These are phyloP conservation scores for Patella depressa DNA, from an alignment of 2,888 invertebrate genomes.

Conservation along the genomic window DNA sequence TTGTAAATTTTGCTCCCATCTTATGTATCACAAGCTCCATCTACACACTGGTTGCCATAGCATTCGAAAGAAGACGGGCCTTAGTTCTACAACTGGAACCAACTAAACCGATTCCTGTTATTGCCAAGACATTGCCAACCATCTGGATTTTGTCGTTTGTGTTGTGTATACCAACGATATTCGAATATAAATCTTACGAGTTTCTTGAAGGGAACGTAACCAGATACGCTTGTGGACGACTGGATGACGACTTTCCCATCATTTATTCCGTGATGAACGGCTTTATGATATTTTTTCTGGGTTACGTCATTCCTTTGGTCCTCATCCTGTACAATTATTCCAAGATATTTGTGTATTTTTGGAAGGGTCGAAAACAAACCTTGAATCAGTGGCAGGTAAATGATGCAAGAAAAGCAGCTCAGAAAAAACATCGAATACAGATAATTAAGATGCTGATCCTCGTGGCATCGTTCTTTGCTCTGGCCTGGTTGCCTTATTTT, in stretches of 20 bases:
- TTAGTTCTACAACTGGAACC: constrained; percentile 19
- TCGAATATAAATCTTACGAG: constrained; percentile 33
- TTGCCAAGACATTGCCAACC: constrained; percentile 10
- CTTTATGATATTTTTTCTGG: constrained; percentile 37
- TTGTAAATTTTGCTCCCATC: constrained; percentile 30
- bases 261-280: constrained; percentile 38
- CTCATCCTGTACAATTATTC: constrained; percentile 34
- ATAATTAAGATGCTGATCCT: constrained; percentile 51
- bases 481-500: constrained; percentile 56
- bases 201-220: constrained; percentile 8
- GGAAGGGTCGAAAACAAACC: constrained; percentile 8
- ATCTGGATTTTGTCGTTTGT: constrained; percentile 29
- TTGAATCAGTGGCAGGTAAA: background rate
- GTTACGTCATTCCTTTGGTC: constrained; percentile 47
- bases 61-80: constrained; percentile 30
- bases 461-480: constrained; percentile 50
- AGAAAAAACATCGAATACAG: constrained; percentile 34
- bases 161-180: constrained; percentile 29
- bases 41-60: constrained; percentile 37
- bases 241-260: constrained; percentile 6
- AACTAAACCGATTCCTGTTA: constrained; percentile 15
- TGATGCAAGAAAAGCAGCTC: background rate
- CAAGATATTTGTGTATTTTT: constrained; percentile 32
- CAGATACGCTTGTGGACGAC: constrained; percentile 21
- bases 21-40: constrained; percentile 35